Conservation (phyloP, 2,888 invertebrate genomes). For the Xanthia togata region DNA sequence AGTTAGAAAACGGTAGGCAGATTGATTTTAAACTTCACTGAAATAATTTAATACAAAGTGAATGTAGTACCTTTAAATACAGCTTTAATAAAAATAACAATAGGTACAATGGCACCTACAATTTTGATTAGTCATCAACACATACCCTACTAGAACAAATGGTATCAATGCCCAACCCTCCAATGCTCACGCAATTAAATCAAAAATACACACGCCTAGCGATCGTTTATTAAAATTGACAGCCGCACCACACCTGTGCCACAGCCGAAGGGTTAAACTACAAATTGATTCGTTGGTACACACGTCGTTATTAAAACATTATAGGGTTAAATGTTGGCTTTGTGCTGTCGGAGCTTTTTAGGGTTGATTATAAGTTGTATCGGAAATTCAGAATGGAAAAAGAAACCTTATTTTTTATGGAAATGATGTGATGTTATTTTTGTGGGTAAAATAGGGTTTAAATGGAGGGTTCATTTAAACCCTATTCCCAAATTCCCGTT, state of each 20-base stretch:
- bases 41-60: not conserved
- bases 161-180: conserved; percentile 60
- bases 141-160: conserved; percentile 41
- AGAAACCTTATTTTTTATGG: too few relatives aligned
- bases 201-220: conserved; percentile 67
- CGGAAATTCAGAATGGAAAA: not conserved
- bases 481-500: not conserved
- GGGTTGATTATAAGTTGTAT: conserved; percentile 24
- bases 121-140: conserved; percentile 40
- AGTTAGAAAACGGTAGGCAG: not conserved
- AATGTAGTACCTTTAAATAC: not conserved
- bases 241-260: conserved; percentile 71
- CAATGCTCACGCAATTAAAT: conserved; percentile 63
- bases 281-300: conserved; percentile 78
- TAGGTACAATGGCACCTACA: not conserved
- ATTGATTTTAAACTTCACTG: not conserved
- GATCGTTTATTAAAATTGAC: conserved; percentile 78
- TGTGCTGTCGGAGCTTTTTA: conserved; percentile 38
- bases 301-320: conserved; percentile 69
- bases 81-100: not conserved
- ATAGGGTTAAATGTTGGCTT: conserved; percentile 61
- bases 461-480: not conserved
- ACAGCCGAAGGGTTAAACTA: conserved; percentile 70
- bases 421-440: not conserved
- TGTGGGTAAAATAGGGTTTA: not conserved